Evolutionary conservation across 2,113 vertebrate species (phyloP).

Genomic region (Melierax canorus): DNA sequence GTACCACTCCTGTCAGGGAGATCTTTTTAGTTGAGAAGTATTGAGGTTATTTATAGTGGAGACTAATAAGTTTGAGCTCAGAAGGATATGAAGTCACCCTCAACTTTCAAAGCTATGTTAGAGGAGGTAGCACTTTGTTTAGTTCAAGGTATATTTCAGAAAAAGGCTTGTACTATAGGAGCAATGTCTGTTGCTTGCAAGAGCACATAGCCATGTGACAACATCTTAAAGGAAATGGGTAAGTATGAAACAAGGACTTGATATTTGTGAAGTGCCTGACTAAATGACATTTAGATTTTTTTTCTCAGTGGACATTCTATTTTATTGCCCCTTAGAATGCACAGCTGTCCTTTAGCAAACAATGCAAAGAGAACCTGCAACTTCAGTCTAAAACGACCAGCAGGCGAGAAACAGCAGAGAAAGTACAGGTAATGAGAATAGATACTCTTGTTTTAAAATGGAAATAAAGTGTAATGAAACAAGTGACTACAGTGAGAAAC

Average conservation of each 20-base stretch:
- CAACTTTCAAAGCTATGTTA: neutral
- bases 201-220: neutral
- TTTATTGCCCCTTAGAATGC: conserved; percentile 42
- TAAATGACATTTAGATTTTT: neutral
- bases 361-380: conserved; percentile 63
- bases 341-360: conserved; percentile 58
- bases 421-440: conserved; percentile 63
- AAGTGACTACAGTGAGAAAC: neutral
- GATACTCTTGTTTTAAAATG: neutral
- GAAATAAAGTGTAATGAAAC: neutral
- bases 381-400: conserved; percentile 39
- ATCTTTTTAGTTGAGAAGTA: neutral
- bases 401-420: conserved; percentile 45
- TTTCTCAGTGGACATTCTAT: neutral
- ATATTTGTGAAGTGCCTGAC: neutral
- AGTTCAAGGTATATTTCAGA: neutral
- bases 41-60: neutral
- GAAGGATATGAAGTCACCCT: neutral
- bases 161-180: neutral
- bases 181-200: neutral
- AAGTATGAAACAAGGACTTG: neutral
- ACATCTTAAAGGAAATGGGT: neutral
- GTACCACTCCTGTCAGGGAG: neutral
- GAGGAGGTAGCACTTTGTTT: neutral
- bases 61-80: neutral